These are phyloP conservation scores for Phenganax stokvisi DNA, from an alignment of 92 coral and sea anemone species.

Conservation along the genomic window DNA sequence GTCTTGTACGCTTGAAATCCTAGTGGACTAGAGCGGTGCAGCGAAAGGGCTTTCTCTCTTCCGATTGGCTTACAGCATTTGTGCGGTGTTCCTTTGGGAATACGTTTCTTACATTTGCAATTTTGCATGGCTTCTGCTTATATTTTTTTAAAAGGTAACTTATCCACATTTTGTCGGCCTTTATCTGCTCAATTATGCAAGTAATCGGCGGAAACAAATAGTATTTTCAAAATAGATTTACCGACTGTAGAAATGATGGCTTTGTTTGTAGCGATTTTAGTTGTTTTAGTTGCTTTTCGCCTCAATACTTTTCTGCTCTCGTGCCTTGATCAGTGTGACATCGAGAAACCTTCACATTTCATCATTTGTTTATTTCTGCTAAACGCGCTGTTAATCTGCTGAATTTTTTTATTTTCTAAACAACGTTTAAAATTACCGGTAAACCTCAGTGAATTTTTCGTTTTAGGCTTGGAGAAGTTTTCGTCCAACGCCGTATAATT, in stretches of 20 bases:
- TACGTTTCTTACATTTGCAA: slow-evolving; percentile 16
- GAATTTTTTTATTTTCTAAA: slow-evolving; percentile 38
- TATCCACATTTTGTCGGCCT: slow-evolving; percentile 5
- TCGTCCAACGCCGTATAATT: too few relatives aligned
- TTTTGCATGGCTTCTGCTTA: slow-evolving; percentile 11
- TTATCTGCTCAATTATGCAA: slow-evolving; percentile 43
- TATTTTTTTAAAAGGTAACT: neutral
- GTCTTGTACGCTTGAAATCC: slow-evolving; percentile 17
- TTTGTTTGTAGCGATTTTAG: neutral
- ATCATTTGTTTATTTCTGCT: slow-evolving; percentile 13
- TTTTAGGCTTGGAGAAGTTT: too few relatives aligned
- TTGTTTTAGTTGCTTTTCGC: neutral
- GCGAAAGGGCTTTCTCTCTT: neutral
- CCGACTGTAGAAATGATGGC: neutral
- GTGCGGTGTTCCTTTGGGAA: neutral
- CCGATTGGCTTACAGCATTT: neutral
- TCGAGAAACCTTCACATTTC: slow-evolving; percentile 1
- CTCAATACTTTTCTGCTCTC: neutral
- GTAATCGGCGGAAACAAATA: slow-evolving; percentile 43
- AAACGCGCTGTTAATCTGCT: slow-evolving; percentile 29
- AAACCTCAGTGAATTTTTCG: too few relatives aligned
- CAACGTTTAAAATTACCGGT: slow-evolving; percentile 17
- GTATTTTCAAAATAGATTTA: slow-evolving; percentile 35
- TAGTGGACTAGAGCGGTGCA: neutral
- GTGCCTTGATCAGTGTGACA: neutral